Conservation (phyloP, 37 sponge, comb jelly and placozoan genomes). For the Haliclona indistincta region DNA sequence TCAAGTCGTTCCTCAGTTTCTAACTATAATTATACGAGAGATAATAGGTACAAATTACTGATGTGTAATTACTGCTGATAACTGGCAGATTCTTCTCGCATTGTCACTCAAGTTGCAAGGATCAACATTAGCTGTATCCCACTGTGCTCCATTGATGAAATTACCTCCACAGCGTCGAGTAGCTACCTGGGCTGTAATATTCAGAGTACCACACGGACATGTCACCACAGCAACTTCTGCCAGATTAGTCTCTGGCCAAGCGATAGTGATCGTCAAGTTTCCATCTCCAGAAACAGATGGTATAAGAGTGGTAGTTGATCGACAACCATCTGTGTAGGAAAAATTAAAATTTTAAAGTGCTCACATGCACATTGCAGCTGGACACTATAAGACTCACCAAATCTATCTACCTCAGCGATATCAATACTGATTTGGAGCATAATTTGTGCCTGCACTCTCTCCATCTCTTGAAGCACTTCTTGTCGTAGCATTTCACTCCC, state of each 20-base stretch:
- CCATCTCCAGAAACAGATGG: neutral
- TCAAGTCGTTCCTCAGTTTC: neutral
- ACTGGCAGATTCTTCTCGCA: constrained; percentile 16
- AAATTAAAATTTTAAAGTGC: no score
- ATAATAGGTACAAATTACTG: no score
- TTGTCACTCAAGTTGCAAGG: constrained; percentile 33
- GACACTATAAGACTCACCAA: no score
- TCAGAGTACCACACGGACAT: constrained; percentile 55
- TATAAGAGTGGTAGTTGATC: constrained; percentile 3
- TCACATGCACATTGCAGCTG: no score
- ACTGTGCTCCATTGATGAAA: constrained; percentile 40
- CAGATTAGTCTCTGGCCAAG: constrained; percentile 49
- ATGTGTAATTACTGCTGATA: constrained; percentile 37
- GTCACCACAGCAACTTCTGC: constrained; percentile 4
- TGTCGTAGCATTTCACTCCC: no score
- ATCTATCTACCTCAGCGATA: no score
- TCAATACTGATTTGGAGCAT: no score
- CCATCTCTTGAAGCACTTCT: no score
- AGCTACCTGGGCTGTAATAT: neutral
- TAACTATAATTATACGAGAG: neutral
- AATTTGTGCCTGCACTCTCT: no score
- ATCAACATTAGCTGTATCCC: constrained; percentile 15
- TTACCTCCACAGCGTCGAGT: constrained; percentile 49
- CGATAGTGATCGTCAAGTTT: neutral
- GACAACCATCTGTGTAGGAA: constrained; percentile 46